Evolutionary conservation across 2,113 vertebrate species (phyloP).

Genomic region (Tupaia tana): DNA sequence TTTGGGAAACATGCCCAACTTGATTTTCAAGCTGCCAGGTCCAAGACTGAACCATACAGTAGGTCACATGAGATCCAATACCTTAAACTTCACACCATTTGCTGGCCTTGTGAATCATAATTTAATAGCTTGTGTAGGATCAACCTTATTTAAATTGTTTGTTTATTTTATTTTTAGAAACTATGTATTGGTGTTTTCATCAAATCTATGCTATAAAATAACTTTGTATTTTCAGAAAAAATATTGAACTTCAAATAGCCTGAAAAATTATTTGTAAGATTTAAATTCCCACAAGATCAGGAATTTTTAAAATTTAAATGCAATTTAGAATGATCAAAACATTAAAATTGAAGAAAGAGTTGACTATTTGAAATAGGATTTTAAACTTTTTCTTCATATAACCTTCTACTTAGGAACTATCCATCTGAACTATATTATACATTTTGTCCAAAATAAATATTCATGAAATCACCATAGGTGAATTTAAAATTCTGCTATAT

Average conservation of each 20-base stretch:
- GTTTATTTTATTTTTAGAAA: not conserved
- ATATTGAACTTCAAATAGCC: not conserved
- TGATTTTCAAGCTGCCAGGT: too few species aligned
- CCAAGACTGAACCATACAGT: too few species aligned
- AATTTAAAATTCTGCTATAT: conserved; percentile 18
- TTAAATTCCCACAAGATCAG: not conserved
- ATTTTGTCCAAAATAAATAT: not conserved
- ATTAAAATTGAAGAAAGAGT: not conserved
- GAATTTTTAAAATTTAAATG: conserved; percentile 25
- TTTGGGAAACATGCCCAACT: too few species aligned
- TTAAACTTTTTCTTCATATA: not conserved
- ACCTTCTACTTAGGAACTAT: not conserved
- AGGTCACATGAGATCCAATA: too few species aligned
- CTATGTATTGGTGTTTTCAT: not conserved
- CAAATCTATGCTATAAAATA: not conserved
- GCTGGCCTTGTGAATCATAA: not conserved
- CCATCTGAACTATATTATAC: not conserved
- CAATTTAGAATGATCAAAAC: conserved; percentile 16
- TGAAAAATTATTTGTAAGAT: not conserved
- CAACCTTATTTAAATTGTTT: not conserved
- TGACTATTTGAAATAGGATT: not conserved
- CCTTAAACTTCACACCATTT: too few species aligned
- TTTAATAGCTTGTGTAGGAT: not conserved
- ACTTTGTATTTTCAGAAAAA: not conserved
- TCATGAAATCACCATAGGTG: not conserved